Percentiles rank a stretch among this genome's conserved stretches.
These are phyloP conservation scores for Polypedilum vanderplanki DNA, from an alignment of 1,140 invertebrate species.

Conservation along the genomic window DNA sequence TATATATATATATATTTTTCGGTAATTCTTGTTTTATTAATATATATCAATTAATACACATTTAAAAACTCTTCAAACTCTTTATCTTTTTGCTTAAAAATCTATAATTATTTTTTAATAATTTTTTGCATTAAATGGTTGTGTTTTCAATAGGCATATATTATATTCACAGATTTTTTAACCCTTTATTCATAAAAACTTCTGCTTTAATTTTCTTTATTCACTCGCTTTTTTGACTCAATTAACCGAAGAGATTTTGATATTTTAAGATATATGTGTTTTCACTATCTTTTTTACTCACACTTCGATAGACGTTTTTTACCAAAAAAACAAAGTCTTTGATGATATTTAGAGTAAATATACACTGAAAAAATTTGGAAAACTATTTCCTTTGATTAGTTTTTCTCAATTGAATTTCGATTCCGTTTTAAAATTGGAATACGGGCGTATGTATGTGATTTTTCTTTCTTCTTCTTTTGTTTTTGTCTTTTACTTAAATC, in stretches of 20 bases:
- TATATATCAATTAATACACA: conserved; percentile 23
- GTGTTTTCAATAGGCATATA: conserved; percentile 26
- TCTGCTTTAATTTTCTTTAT: neutral
- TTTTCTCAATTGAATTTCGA: neutral
- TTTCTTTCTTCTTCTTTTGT: neutral
- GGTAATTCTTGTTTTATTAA: neutral
- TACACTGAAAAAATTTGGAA: neutral
- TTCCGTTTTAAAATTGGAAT: neutral
- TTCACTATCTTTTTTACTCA: neutral
- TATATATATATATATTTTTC: conserved; percentile 6
- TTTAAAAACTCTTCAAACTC: conserved; percentile 24
- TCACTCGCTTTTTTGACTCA: neutral
- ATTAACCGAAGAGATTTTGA: too few relatives aligned
- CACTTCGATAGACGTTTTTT: neutral
- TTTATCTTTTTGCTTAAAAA: conserved; percentile 1
- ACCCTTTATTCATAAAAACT: neutral
- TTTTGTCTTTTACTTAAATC: neutral
- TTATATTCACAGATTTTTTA: conserved; percentile 26
- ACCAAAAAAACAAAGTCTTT: neutral
- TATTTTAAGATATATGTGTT: neutral
- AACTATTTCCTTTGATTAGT: neutral
- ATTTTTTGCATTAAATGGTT: conserved; percentile 26
- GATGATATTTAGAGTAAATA: conserved; percentile 9
- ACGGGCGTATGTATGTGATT: neutral
- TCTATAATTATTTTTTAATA: neutral